Percentiles rank a stretch among this genome's conserved stretches.
Conservation (phyloP, 2,888 invertebrate species). For the Chrysotoxum bicinctum region DNA sequence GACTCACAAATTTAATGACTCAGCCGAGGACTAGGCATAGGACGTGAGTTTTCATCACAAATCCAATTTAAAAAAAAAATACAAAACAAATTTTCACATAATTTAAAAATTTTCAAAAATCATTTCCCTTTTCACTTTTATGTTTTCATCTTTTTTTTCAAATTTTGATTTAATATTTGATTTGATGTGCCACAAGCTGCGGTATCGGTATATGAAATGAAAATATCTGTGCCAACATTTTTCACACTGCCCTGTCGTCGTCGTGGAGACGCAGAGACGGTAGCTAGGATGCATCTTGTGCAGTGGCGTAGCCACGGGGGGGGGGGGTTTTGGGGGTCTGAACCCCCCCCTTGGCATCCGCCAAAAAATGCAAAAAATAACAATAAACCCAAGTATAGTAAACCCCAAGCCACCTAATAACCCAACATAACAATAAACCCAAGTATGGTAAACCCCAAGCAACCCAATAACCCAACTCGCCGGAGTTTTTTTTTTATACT, state of each 20-base stretch:
- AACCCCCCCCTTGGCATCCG: too few species aligned
- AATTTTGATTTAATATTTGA: conserved; percentile 4
- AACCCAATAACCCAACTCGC: too few species aligned
- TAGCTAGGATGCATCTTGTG: conserved; percentile 10
- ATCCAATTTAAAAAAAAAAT: conserved; percentile 11
- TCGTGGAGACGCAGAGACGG: background rate
- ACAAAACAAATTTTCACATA: conserved; percentile 50
- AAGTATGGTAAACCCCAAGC: too few species aligned
- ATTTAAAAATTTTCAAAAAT: conserved; percentile 29
- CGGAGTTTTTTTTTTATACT: too few species aligned
- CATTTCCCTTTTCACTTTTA: conserved; percentile 44
- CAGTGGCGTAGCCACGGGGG: too few species aligned
- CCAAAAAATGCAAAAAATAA: too few species aligned
- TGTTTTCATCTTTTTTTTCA: background rate
- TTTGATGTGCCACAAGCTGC: conserved; percentile 23
- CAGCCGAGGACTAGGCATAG: conserved; percentile 40
- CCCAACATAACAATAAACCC: too few species aligned
- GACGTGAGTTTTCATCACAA: conserved; percentile 51
- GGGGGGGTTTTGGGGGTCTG: too few species aligned
- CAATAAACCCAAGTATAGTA: too few species aligned
- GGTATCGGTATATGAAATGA: background rate
- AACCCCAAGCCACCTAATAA: too few species aligned
- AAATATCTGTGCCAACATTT: conserved; percentile 29
- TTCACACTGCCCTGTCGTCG: background rate
- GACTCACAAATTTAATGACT: conserved; percentile 42